phyloP scores from a whole-genome alignment of 2,888 invertebrate species.

The Trichopria drosophilae region DNA sequence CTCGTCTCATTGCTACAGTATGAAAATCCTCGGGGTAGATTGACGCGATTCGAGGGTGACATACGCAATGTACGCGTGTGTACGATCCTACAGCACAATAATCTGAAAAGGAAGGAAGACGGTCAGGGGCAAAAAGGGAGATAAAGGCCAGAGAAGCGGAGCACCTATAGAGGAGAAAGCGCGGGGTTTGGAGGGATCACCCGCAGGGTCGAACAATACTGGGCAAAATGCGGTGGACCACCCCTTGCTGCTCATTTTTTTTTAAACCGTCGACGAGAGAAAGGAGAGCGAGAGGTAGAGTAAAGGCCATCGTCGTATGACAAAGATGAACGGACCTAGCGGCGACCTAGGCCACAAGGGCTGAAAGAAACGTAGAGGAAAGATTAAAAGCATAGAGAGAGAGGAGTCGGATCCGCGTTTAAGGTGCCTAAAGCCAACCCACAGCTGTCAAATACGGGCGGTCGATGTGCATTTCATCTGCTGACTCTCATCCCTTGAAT shows the following conservation, averaged over 20 bases:
- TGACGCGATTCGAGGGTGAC: slow-evolving; percentile 26
- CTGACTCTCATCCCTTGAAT: slow-evolving; percentile 42
- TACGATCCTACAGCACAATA: slow-evolving; percentile 8
- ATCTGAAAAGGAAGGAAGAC: neutral
- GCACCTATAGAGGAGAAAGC: slow-evolving; percentile 28
- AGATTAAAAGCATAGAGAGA: slow-evolving; percentile 16
- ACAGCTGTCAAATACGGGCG: slow-evolving; percentile 53
- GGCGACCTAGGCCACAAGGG: slow-evolving; percentile 25
- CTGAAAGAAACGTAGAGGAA: slow-evolving; percentile 13
- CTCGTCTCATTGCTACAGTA: slow-evolving; percentile 14
- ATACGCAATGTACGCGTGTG: slow-evolving; percentile 9
- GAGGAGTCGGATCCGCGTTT: slow-evolving; percentile 17
- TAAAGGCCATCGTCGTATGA: too few relatives aligned
- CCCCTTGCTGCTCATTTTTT: slow-evolving; percentile 51
- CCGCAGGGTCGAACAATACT: slow-evolving; percentile 54
- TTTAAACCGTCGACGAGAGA: slow-evolving; percentile 35
- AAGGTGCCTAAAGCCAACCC: slow-evolving; percentile 45
- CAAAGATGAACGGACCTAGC: slow-evolving; percentile 16
- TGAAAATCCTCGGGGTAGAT: slow-evolving; percentile 25
- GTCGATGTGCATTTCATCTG: slow-evolving; percentile 47
- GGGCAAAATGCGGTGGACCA: slow-evolving; percentile 53
- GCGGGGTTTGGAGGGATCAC: slow-evolving; percentile 48
- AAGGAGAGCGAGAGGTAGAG: too few relatives aligned
- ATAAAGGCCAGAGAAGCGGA: slow-evolving; percentile 29
- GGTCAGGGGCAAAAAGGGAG: slow-evolving; percentile 14